Evolutionary conservation across 1,140 invertebrate species (phyloP).

Genomic region (Drosophila burlai): DNA sequence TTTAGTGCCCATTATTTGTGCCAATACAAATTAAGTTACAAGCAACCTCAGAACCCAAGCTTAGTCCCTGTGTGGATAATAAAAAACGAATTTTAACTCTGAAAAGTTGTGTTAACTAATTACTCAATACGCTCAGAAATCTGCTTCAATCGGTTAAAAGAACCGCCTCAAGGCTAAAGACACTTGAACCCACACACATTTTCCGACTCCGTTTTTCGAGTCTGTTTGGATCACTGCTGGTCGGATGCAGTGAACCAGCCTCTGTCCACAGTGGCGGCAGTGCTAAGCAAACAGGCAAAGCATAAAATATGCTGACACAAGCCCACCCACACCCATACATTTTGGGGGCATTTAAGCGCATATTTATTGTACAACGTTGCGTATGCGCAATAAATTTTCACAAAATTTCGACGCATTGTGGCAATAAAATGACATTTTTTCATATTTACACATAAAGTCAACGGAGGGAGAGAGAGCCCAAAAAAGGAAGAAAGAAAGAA

Average conservation of each 20-base stretch:
- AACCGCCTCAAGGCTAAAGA: background rate
- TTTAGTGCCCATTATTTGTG: no score
- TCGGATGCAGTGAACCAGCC: constrained; percentile 28
- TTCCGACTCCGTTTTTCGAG: constrained; percentile 27
- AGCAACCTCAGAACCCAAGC: no score
- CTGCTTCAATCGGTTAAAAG: background rate
- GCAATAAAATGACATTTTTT: constrained; percentile 83
- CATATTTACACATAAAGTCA: constrained; percentile 84
- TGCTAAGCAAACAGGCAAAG: constrained; percentile 65
- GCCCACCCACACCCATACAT: constrained; percentile 21
- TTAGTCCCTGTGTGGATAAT: no score
- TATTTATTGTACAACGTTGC: constrained; percentile 79
- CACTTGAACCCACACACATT: background rate
- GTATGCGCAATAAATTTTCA: constrained; percentile 82
- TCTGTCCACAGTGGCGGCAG: constrained; percentile 61
- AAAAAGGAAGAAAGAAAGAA: constrained; percentile 12
- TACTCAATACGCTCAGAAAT: background rate
- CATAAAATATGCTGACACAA: constrained; percentile 25
- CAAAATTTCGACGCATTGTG: constrained; percentile 82
- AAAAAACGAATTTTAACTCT: no score
- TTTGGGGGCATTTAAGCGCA: constrained; percentile 72
- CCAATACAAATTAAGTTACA: no score
- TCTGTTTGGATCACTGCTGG: constrained; percentile 50
- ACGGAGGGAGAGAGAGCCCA: constrained; percentile 23
- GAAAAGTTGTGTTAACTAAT: background rate